Evolutionary conservation across 2,888 invertebrate species (phyloP).

Genomic region (Cryptocheilus praepositus): DNA sequence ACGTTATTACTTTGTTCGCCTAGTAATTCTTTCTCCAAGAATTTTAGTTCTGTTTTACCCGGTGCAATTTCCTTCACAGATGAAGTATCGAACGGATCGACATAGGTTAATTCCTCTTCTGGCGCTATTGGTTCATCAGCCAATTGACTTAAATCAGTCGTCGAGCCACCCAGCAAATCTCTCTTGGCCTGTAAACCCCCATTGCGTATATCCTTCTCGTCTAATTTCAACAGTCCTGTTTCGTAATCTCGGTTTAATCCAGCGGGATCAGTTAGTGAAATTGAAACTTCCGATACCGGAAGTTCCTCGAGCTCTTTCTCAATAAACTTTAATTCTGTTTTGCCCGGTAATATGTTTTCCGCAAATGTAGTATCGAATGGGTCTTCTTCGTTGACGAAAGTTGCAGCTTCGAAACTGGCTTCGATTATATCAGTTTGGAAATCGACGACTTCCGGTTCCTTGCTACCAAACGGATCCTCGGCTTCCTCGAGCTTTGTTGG

Average conservation of each 20-base stretch:
- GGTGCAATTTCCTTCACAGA: conserved; percentile 84
- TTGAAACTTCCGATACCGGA: conserved; percentile 75
- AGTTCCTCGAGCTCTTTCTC: conserved; percentile 80
- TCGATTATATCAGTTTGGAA: conserved; percentile 69
- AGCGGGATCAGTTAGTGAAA: conserved; percentile 81
- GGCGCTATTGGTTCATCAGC: conserved; percentile 83
- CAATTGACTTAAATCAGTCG: conserved; percentile 83
- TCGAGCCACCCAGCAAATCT: conserved; percentile 86
- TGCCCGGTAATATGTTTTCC: conserved; percentile 83
- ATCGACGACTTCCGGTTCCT: conserved; percentile 68
- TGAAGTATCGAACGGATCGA: conserved; percentile 93
- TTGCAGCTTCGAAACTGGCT: conserved; percentile 68
- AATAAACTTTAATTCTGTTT: conserved; percentile 78
- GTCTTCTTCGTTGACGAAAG: conserved; percentile 80
- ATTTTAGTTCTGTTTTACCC: conserved; percentile 86
- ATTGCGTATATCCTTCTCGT: conserved; percentile 16
- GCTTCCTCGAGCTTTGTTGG: conserved; percentile 61
- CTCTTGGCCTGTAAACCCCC: conserved; percentile 69
- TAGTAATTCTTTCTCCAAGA: conserved; percentile 86
- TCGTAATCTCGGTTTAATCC: conserved; percentile 74
- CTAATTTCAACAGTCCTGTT: conserved; percentile 61
- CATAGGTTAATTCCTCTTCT: conserved; percentile 78
- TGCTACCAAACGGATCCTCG: conserved; percentile 76
- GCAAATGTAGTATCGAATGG: conserved; percentile 92
- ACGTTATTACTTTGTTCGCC: conserved; percentile 72